Percentiles rank a stretch among this genome's conserved stretches.
These are phyloP conservation scores for Oscheius sp. DNA, from an alignment of 2,888 invertebrate species.

Conservation along the genomic window DNA sequence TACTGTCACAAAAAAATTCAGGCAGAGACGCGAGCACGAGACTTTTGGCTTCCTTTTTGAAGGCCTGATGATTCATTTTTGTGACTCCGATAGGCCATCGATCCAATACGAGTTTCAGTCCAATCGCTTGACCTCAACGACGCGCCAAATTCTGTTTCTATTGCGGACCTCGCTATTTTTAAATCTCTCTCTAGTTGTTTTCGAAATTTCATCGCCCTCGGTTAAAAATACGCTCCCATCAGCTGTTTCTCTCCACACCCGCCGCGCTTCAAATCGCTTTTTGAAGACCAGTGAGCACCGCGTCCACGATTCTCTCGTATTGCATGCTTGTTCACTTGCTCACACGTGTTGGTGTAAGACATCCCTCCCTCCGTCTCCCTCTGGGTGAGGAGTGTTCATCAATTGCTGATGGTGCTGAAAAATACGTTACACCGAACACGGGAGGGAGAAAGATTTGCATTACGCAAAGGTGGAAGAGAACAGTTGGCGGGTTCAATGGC, in stretches of 20 bases:
- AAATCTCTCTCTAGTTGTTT: no score
- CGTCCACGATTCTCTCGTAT: slow-evolving; percentile 1
- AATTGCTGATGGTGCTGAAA: slow-evolving; percentile 37
- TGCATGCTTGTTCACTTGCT: slow-evolving; percentile 20
- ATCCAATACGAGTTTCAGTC: no score
- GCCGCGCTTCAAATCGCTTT: not conserved
- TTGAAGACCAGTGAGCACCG: no score
- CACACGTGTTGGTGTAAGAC: slow-evolving; percentile 17
- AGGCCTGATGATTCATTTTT: no score
- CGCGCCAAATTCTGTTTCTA: no score
- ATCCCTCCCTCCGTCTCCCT: not conserved
- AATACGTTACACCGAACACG: slow-evolving; percentile 29
- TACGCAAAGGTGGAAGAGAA: slow-evolving; percentile 18
- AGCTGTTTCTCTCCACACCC: not conserved
- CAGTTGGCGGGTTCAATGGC: slow-evolving; percentile 2
- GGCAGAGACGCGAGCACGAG: no score
- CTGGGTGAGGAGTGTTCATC: slow-evolving; percentile 26
- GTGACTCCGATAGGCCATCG: no score
- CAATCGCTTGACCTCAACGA: no score
- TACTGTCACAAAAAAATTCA: no score
- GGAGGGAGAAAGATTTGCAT: slow-evolving; percentile 22
- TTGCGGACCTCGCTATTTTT: no score
- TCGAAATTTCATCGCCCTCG: not conserved
- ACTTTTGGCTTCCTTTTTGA: no score
- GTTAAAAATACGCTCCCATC: not conserved